Conservation (phyloP, 2,113 vertebrate genomes). For the Elephantulus edwardii region DNA sequence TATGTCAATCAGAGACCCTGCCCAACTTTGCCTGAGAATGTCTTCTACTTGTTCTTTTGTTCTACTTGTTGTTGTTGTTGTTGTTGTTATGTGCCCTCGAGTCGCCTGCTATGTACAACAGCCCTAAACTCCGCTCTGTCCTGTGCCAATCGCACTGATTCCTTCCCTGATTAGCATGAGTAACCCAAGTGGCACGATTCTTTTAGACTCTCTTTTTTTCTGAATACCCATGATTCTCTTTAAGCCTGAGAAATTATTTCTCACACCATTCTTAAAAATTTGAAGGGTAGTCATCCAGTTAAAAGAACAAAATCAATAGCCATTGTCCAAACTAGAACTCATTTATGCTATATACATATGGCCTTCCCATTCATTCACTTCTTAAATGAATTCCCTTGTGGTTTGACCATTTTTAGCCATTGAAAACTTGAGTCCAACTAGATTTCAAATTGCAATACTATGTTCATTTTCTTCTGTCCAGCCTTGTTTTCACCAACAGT, state of each 20-base stretch:
- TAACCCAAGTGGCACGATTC: not conserved
- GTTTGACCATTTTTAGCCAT: not conserved
- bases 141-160: not conserved
- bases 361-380: not conserved
- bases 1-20: not conserved
- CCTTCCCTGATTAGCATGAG: not conserved
- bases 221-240: not conserved
- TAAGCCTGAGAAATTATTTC: not conserved
- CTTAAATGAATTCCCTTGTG: not conserved
- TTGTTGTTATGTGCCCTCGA: no score
- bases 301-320: not conserved
- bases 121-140: no score
- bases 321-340: not conserved
- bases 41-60: not conserved
- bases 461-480: not conserved
- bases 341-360: not conserved
- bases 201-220: not conserved
- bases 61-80: not conserved
- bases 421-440: not conserved
- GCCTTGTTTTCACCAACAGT: not conserved
- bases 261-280: not conserved
- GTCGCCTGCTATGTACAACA: no score
- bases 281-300: not conserved
- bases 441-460: not conserved
- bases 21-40: not conserved